Percentiles rank a stretch among this genome's conserved stretches.
Conservation (phyloP, 92 coral and sea anemone genomes). For the Isaurus tuberculatus region DNA sequence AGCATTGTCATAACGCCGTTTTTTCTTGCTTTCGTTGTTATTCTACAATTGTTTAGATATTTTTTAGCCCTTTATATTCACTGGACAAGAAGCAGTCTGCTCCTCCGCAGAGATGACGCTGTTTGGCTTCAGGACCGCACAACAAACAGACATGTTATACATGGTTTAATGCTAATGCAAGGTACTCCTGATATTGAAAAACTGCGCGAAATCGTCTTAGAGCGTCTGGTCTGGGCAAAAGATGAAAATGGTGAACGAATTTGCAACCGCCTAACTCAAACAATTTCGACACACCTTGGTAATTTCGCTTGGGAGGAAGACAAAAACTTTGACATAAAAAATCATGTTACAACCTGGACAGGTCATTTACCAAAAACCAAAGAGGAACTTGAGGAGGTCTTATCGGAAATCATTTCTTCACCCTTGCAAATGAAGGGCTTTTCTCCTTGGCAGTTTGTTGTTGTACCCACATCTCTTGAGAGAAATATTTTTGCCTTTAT, state of each 20-base stretch:
- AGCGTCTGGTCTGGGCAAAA: constrained; percentile 82
- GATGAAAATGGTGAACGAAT: constrained; percentile 80
- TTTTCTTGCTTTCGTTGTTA: constrained; percentile 55
- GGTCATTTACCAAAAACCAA: constrained; percentile 70
- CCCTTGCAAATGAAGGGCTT: constrained; percentile 61
- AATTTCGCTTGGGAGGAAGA: constrained; percentile 93
- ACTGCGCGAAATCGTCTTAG: constrained; percentile 72
- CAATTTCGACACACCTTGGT: constrained; percentile 75
- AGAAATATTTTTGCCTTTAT: constrained; percentile 75
- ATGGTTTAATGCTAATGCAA: constrained; percentile 84
- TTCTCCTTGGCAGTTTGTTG: constrained; percentile 94
- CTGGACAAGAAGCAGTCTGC: constrained; percentile 63
- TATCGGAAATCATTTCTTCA: constrained; percentile 77
- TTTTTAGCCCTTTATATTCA: constrained; percentile 61
- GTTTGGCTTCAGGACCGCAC: constrained; percentile 98
- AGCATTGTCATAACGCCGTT: constrained; percentile 67
- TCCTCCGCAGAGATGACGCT: constrained; percentile 89
- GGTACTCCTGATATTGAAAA: constrained; percentile 83
- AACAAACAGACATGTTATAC: constrained; percentile 88
- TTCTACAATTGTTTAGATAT: constrained; percentile 64
- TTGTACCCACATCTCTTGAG: constrained; percentile 80
- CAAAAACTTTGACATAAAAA: constrained; percentile 68
- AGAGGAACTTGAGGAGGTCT: constrained; percentile 72
- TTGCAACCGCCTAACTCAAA: constrained; percentile 85
- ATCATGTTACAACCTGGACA: constrained; percentile 83